Evolutionary conservation across 2,113 vertebrate species (phyloP).

Genomic region (Pedetes capensis): DNA sequence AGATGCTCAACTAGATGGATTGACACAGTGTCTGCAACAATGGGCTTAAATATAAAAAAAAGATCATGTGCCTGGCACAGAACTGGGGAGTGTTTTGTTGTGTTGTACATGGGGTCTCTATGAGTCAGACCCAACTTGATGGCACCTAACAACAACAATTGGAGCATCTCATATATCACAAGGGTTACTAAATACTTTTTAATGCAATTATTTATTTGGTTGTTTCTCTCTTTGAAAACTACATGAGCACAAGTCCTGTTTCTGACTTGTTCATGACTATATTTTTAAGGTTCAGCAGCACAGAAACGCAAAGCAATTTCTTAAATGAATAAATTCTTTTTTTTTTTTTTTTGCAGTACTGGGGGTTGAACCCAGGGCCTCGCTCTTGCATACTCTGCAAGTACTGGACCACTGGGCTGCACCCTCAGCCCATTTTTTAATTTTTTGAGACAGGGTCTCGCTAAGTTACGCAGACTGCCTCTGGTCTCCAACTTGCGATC

Average conservation of each 20-base stretch:
- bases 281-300: slow-evolving; percentile 13
- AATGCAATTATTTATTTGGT: neutral
- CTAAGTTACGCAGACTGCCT: too few relatives aligned
- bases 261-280: neutral
- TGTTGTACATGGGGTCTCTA: too few relatives aligned
- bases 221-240: slow-evolving; percentile 24
- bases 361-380: neutral
- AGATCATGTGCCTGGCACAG: too few relatives aligned
- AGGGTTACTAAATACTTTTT: neutral
- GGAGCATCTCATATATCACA: too few relatives aligned
- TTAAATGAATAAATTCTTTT: neutral
- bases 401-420: neutral
- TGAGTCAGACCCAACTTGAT: too few relatives aligned
- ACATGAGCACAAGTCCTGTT: neutral
- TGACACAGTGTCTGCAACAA: too few relatives aligned
- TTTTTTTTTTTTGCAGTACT: neutral
- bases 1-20: too few relatives aligned
- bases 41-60: too few relatives aligned
- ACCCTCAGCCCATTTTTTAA: neutral
- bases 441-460: too few relatives aligned
- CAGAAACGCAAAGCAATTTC: neutral
- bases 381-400: neutral
- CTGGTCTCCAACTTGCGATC: too few relatives aligned
- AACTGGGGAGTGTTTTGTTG: too few relatives aligned
- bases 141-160: too few relatives aligned